Percentiles rank a stretch among this genome's conserved stretches.
phyloP scores from a whole-genome alignment of 2,113 vertebrate genomes.

The Cathartes aura region DNA sequence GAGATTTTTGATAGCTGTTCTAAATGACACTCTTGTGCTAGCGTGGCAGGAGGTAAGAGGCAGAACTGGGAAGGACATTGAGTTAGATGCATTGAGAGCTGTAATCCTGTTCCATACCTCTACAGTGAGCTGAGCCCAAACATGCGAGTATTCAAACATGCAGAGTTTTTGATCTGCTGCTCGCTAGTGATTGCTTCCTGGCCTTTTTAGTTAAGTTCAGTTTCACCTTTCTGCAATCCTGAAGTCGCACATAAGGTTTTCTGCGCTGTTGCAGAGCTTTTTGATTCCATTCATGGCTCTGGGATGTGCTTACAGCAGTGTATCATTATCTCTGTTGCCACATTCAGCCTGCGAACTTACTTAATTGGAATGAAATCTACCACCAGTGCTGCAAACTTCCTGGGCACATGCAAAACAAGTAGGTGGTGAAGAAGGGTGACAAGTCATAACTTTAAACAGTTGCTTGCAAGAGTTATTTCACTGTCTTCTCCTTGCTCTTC shows the following conservation, averaged over 20 bases:
- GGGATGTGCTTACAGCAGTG: neutral
- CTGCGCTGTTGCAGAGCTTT: neutral
- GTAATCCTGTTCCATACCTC: neutral
- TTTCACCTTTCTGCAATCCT: neutral
- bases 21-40: neutral
- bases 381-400: neutral
- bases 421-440: neutral
- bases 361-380: neutral
- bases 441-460: neutral
- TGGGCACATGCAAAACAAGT: neutral
- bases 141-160: neutral
- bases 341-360: neutral
- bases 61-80: neutral
- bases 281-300: neutral
- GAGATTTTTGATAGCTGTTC: neutral
- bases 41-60: neutral
- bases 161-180: neutral
- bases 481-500: neutral
- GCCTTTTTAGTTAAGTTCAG: neutral
- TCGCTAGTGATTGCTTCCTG: neutral
- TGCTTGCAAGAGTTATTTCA: neutral
- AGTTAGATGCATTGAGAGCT: neutral
- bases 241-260: neutral
- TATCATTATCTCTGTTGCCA: neutral
- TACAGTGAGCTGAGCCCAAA: neutral